These are phyloP conservation scores for Lepus timidus DNA, from an alignment of 2,113 vertebrate genomes.

Conservation along the genomic window DNA sequence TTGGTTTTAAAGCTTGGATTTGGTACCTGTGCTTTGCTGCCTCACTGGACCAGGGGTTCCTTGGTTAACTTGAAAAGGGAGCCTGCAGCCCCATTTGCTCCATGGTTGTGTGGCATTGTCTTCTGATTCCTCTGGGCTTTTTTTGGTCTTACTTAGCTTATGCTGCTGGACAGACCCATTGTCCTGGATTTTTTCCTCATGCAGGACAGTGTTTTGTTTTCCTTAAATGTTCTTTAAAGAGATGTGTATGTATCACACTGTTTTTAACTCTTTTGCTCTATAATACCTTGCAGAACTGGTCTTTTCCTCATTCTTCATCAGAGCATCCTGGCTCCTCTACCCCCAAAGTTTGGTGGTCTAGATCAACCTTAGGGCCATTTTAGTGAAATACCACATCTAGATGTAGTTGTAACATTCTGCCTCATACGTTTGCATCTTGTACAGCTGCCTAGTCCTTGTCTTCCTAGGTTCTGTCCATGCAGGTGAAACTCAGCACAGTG, in stretches of 20 bases:
- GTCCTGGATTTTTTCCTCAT: neutral
- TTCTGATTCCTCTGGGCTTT: neutral
- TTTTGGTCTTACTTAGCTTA: neutral
- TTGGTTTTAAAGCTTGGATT: neutral
- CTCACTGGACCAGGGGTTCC: neutral
- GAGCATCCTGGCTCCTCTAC: neutral
- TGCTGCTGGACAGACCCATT: neutral
- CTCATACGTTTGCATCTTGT: fast-evolving
- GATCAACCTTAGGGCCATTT: neutral
- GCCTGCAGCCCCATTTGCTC: neutral
- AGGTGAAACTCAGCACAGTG: neutral
- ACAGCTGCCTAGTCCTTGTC: fast-evolving
- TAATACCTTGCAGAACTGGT: neutral
- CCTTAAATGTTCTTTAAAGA: neutral
- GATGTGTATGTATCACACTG: neutral
- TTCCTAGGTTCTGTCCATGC: neutral
- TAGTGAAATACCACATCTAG: neutral
- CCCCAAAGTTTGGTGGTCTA: neutral
- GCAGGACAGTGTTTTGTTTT: neutral
- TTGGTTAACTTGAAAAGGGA: neutral
- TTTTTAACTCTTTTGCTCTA: neutral
- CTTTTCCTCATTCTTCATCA: neutral
- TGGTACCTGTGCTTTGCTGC: neutral
- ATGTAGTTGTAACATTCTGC: neutral
- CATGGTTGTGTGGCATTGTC: neutral